Evolutionary conservation across 2,888 invertebrate genomes (phyloP).

Genomic region (Agrenia bidenticulata): DNA sequence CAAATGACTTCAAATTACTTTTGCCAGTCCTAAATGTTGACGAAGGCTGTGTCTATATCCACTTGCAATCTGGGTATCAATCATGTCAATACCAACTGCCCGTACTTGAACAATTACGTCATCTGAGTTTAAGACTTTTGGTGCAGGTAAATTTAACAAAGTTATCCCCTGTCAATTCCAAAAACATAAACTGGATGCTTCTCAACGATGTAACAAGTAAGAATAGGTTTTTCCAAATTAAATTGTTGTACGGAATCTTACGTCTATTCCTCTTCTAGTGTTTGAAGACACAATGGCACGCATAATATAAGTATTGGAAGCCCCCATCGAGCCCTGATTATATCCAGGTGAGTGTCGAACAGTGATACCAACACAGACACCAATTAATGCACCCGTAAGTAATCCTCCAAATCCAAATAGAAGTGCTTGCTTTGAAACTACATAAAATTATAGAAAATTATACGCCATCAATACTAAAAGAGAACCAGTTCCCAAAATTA

Average conservation of each 20-base stretch:
- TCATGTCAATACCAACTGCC: constrained; percentile 63
- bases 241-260: no score
- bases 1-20: constrained; percentile 29
- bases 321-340: constrained; percentile 42
- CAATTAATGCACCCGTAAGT: constrained; percentile 56
- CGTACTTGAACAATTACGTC: constrained; percentile 65
- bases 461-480: background rate
- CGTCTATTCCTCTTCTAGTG: constrained; percentile 56
- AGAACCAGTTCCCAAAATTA: background rate
- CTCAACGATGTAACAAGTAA: background rate
- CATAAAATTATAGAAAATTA: constrained; percentile 5
- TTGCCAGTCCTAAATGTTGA: constrained; percentile 54
- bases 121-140: constrained; percentile 60
- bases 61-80: constrained; percentile 63
- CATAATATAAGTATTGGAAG: constrained; percentile 55
- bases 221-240: no score
- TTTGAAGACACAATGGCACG: constrained; percentile 57
- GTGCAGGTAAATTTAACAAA: constrained; percentile 60
- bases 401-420: constrained; percentile 57
- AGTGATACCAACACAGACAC: constrained; percentile 55
- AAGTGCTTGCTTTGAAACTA: constrained; percentile 52
- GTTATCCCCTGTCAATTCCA: constrained; percentile 59
- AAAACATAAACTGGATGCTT: background rate
- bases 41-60: constrained; percentile 62
- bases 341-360: constrained; percentile 41